A percentile compares a stretch with the other conserved stretches of the same genome.
Evolutionary conservation across 2,888 invertebrate genomes (phyloP).

Genomic region (Cotesia congregata): DNA sequence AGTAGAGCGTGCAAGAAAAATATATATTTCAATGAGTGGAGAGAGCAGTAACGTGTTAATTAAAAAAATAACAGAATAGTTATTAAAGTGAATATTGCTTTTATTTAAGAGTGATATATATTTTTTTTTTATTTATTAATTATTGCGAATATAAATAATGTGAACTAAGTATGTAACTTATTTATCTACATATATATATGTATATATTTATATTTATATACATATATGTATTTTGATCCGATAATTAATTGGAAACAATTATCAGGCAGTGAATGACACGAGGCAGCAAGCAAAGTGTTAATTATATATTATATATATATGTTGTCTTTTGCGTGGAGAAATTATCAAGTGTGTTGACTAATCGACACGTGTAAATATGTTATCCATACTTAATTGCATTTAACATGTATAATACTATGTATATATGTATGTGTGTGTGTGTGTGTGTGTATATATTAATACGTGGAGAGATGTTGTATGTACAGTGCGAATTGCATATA

Average conservation of each 20-base stretch:
- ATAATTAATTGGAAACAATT: slow-evolving; percentile 28
- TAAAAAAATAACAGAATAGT: slow-evolving; percentile 14
- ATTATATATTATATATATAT: slow-evolving; percentile 2
- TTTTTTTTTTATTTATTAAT: no score
- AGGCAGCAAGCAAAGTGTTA: slow-evolving; percentile 46
- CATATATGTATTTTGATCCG: neutral
- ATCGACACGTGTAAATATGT: slow-evolving; percentile 16
- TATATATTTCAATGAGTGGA: slow-evolving; percentile 39
- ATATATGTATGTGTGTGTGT: slow-evolving; percentile 4
- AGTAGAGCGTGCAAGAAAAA: slow-evolving; percentile 44
- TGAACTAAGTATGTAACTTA: neutral
- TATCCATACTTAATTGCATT: neutral
- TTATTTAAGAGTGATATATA: neutral
- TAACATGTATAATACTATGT: neutral
- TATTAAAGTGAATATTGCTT: neutral
- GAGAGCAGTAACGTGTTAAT: slow-evolving; percentile 31
- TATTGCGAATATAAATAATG: neutral
- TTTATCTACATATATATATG: neutral
- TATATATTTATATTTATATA: slow-evolving; percentile 5
- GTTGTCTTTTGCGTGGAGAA: slow-evolving; percentile 5
- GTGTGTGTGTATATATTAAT: slow-evolving; percentile 17
- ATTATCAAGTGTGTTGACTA: neutral
- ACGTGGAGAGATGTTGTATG: slow-evolving; percentile 9
- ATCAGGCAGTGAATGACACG: slow-evolving; percentile 47
- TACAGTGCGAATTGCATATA: slow-evolving; percentile 18